These are phyloP conservation scores for Oncorhynchus tshawytscha DNA, from an alignment of 2,113 vertebrate species.

Conservation along the genomic window DNA sequence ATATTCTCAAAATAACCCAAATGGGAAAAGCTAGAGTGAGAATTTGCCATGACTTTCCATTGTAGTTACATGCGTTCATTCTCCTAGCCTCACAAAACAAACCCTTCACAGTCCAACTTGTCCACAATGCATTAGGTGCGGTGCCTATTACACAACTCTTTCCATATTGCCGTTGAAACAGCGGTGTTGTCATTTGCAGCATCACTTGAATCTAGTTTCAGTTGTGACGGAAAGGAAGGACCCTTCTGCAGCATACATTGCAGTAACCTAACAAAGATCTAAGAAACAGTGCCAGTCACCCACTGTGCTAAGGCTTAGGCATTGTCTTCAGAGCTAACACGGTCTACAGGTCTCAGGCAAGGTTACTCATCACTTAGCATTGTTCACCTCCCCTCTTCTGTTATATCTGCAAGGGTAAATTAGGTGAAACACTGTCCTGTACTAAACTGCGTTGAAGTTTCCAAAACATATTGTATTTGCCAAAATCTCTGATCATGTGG, in stretches of 20 bases:
- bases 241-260: too few species aligned
- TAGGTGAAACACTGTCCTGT: too few species aligned
- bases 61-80: constrained; percentile 32
- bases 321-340: too few species aligned
- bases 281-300: too few species aligned
- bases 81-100: constrained; percentile 23
- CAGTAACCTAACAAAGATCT: too few species aligned
- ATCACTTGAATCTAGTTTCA: constrained; percentile 12
- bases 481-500: not conserved
- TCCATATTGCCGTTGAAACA: constrained; percentile 46
- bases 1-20: constrained; percentile 20
- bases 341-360: too few species aligned
- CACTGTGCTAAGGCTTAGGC: too few species aligned
- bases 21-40: not conserved
- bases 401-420: too few species aligned
- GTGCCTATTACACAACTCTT: constrained; percentile 43
- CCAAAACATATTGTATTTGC: too few species aligned
- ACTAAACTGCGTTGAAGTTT: too few species aligned
- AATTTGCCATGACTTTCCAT: constrained; percentile 11
- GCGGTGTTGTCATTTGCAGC: constrained; percentile 9
- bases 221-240: constrained; percentile 9
- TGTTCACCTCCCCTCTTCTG: too few species aligned
- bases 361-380: too few species aligned
- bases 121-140: constrained; percentile 23
- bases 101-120: constrained; percentile 34